Evolutionary conservation across 2,888 invertebrate species (phyloP).

Genomic region (Carterocephalus palaemon): DNA sequence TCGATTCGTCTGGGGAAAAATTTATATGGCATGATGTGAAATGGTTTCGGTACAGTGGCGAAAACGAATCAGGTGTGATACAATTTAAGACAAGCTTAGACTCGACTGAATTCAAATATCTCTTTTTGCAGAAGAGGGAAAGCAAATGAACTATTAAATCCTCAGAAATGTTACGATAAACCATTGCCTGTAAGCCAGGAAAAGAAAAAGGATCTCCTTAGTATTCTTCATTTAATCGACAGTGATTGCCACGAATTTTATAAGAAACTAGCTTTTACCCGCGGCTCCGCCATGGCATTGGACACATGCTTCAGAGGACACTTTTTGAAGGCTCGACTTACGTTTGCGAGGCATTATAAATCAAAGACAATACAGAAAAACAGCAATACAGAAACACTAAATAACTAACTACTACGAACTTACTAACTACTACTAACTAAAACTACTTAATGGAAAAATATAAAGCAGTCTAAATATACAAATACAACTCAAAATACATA

Average conservation of each 20-base stretch:
- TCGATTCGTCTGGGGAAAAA: conserved; percentile 1
- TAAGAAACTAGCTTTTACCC: neutral
- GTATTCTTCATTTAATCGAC: neutral
- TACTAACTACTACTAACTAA: too few species aligned
- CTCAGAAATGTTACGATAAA: neutral
- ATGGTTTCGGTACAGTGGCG: conserved; percentile 1
- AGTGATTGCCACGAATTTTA: neutral
- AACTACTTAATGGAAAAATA: too few species aligned
- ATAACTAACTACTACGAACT: too few species aligned
- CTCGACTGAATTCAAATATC: neutral
- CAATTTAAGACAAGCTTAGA: neutral
- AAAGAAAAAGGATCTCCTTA: neutral
- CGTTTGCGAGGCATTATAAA: too few species aligned
- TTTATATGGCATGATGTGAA: neutral
- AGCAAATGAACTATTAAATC: neutral
- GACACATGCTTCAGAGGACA: too few species aligned
- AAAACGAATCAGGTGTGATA: conserved; percentile 1
- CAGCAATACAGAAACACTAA: too few species aligned
- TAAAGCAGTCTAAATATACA: too few species aligned
- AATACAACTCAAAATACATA: too few species aligned
- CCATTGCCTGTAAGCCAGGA: neutral
- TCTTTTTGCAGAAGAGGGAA: neutral
- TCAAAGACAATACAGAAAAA: too few species aligned
- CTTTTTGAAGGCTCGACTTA: too few species aligned
- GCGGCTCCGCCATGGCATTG: too few species aligned